Evolutionary conservation across 2,888 invertebrate species (phyloP), one percentile per base, ranked within the genome.

Genomic region (Syrphus vitripennis): DNA sequence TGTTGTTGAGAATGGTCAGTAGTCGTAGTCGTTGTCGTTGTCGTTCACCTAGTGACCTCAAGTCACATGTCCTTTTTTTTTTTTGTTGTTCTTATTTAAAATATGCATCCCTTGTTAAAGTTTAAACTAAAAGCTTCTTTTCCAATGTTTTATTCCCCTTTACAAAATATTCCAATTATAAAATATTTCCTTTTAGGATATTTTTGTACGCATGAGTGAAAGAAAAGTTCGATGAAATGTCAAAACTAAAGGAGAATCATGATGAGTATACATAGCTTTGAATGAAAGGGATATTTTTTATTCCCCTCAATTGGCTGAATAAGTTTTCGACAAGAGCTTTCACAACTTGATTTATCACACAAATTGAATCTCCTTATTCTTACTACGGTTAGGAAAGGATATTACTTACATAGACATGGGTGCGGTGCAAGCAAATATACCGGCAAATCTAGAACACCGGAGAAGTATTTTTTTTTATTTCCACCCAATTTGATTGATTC

Each of bases 41-140:
- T n/a, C 74, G 57, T 79, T 79, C 79, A 80, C 79, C 79, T 59
- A 80, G 72, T 80, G 79, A 80, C 79, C 79, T 80, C 57, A 74
- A 78, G 48, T 59, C 40, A 31, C 40, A 29, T 48, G 31, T 53
- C 48, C 19, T 48, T 59, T 34, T 34, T 10, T n/a, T n/a, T n/a
- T n/a, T n/a, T n/a, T n/a, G n/a, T n/a, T n/a, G n/a, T n/a, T n/a
- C n/a, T n/a, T 48, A 21, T 67, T 67, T 45, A 63, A 53, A 29
- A 79, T 48, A 42, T 67, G 67, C 57, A 74, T 67, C 19, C 50
- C 37, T 26, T 14, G 67, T 67, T 14, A 67, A 67, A 67, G 50
- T 67, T 67, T 34, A 3, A 50, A 34, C 21, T 2, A 10, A 34
- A 65, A 67, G 50, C 50, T 67, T 45, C 34, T 40, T 21, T 7